Evolutionary conservation across 1,140 invertebrate species (phyloP).

Genomic region (Parasteatoda tepidariorum): DNA sequence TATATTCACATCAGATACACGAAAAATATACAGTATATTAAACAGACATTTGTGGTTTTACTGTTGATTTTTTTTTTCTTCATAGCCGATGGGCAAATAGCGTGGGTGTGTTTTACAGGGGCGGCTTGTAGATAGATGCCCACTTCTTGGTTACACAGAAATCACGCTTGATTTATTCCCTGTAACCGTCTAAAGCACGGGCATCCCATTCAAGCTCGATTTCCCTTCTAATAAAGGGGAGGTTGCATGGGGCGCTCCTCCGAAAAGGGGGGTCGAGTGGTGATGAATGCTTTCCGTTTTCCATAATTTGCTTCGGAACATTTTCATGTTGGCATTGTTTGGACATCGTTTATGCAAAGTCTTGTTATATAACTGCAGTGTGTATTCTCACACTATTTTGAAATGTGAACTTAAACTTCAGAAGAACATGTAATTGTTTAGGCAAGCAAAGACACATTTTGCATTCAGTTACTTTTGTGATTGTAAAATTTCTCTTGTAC

Average conservation of each 20-base stretch:
- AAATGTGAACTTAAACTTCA: too few relatives aligned
- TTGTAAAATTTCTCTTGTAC: too few relatives aligned
- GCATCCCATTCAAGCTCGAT: conserved; percentile 29
- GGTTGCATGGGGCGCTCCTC: background rate
- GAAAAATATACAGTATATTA: background rate
- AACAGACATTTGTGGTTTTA: background rate
- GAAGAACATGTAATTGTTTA: too few relatives aligned
- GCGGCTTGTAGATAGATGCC: background rate
- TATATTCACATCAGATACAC: background rate
- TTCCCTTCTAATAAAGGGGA: background rate
- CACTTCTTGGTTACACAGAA: background rate
- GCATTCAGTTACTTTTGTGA: too few relatives aligned
- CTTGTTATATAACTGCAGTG: too few relatives aligned
- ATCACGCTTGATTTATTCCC: conserved; percentile 28
- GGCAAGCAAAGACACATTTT: too few relatives aligned
- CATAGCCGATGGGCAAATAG: background rate
- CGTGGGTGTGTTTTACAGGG: background rate
- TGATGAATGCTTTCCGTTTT: conserved; percentile 41
- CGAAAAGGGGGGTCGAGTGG: background rate
- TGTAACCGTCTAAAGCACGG: background rate
- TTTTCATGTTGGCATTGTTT: conserved; percentile 52
- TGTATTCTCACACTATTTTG: too few relatives aligned
- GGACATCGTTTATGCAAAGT: conserved; percentile 33
- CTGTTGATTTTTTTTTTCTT: background rate
- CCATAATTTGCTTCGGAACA: conserved; percentile 33